phyloP scores from a whole-genome alignment of 1,140 invertebrate genomes.

The Drosophila kurseongensis region DNA sequence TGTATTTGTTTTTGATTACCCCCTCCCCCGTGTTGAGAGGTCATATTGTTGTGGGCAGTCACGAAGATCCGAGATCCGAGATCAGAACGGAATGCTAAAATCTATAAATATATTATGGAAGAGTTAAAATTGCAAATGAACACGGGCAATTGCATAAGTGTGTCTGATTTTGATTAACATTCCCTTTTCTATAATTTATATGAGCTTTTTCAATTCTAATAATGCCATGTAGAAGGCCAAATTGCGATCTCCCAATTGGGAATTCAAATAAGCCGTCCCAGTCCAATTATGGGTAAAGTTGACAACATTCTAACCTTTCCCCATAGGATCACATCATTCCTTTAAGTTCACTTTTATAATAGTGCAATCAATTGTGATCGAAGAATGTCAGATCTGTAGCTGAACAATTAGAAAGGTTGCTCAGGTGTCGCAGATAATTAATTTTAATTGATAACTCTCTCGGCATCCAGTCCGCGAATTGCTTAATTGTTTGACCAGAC shows the following conservation, averaged over 20 bases:
- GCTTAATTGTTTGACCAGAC: conserved; percentile 23
- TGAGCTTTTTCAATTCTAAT: conserved; percentile 27
- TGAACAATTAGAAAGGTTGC: conserved; percentile 38
- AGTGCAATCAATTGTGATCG: neutral
- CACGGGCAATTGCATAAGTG: conserved; percentile 53
- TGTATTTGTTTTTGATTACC: too few relatives aligned
- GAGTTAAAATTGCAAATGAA: conserved; percentile 44
- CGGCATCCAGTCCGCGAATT: conserved; percentile 9
- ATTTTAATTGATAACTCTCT: conserved; percentile 34
- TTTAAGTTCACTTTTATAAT: neutral
- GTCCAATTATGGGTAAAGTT: too few relatives aligned
- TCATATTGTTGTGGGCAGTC: conserved; percentile 40
- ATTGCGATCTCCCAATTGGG: conserved; percentile 3
- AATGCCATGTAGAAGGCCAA: conserved; percentile 11
- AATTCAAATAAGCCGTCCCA: conserved; percentile 1
- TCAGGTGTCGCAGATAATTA: conserved; percentile 41
- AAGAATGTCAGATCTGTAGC: conserved; percentile 11
- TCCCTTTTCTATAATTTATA: conserved; percentile 49
- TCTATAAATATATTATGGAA: conserved; percentile 38
- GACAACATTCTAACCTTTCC: neutral
- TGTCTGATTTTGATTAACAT: conserved; percentile 59
- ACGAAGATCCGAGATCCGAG: conserved; percentile 36
- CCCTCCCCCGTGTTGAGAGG: neutral
- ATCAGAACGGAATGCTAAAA: conserved; percentile 19
- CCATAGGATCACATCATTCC: neutral